Base-by-base conservation (phyloP, 2,113 vertebrate species). In the Dolichotis patagonum region DNA sequence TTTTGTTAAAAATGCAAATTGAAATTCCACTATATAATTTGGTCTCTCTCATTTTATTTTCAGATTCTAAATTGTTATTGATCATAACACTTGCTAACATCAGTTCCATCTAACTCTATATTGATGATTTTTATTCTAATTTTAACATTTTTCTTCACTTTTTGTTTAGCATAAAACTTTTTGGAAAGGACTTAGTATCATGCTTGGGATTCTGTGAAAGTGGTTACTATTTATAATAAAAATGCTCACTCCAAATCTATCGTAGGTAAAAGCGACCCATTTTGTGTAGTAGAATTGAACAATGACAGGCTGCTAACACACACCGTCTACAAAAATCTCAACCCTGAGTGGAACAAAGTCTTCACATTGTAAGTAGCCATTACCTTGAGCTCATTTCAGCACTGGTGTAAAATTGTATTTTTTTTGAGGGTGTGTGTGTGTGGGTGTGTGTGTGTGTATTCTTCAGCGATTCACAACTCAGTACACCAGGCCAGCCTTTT, bases 271-370 rank as follows among this genome's bases (percentile, higher is more conserved):
- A 99, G 99, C 97, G 99, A 99, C 97, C 99, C 99, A 0, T 99
- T 99, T 98, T 99, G 99, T 98, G 99, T 99, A 78, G 99, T 99
- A 95, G 99, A 99, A 98, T 97, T 99, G 98, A 99, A 99, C 98
- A 99, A 99, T 28, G 99, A 99, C 97, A 99, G 99, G 88, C 98
- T 99, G 94, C 99, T 99, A 98, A 99, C 99, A 17, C 99, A 99
- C 92, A 99, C 99, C 0, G 98, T 99, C 97, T 99, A 99, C 99
- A 99, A 99, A 99, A 99, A 99, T 98, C 99, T 99, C 94, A 99
- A 99, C 93, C 99, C 99, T 11, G 99, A 99, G 94, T 99, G 99
- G 99, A 99, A 99, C 98, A 99, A 99, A 99, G 99, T 99, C 98
- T 99, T 99, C 98, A 99, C 99, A 60, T 99, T 99, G 99, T 99